These are phyloP conservation scores for Scaptomyza polygonia DNA, from an alignment of 2,888 invertebrate species.

Conservation along the genomic window DNA sequence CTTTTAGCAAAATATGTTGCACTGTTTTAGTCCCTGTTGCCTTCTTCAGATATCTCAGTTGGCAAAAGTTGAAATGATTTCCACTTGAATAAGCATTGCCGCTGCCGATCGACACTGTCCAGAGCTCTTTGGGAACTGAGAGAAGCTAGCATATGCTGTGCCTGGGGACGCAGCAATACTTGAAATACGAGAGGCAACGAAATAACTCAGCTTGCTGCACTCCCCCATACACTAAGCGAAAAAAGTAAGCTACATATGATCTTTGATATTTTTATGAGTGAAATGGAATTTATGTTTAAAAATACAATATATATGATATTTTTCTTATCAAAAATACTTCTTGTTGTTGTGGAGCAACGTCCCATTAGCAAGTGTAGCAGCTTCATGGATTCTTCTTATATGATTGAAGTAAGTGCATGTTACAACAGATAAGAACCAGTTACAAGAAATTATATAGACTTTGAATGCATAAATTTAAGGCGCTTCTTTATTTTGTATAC, in stretches of 20 bases:
- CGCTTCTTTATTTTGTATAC: no score
- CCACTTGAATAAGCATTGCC: slow-evolving; percentile 31
- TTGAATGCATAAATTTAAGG: not conserved
- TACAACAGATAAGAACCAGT: slow-evolving; percentile 49
- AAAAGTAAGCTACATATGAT: slow-evolving; percentile 6
- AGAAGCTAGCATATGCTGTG: slow-evolving; percentile 23
- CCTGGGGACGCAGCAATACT: slow-evolving; percentile 42
- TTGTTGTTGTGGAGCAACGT: slow-evolving; percentile 30
- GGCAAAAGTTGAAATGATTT: slow-evolving; percentile 13
- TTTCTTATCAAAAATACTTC: slow-evolving; percentile 25
- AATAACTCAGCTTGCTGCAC: slow-evolving; percentile 57
- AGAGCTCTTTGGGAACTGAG: slow-evolving; percentile 63
- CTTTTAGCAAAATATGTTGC: slow-evolving; percentile 17
- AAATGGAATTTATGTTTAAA: slow-evolving; percentile 11
- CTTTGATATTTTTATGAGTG: not conserved
- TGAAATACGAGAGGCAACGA: slow-evolving; percentile 54
- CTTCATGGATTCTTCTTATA: slow-evolving; percentile 11
- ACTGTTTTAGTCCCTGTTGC: slow-evolving; percentile 6
- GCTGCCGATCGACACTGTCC: slow-evolving; percentile 57
- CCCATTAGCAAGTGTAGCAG: slow-evolving; percentile 27
- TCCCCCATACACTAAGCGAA: slow-evolving; percentile 54
- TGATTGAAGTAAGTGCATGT: slow-evolving; percentile 64
- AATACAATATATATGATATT: not conserved
- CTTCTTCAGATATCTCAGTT: slow-evolving; percentile 13
- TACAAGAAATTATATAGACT: slow-evolving; percentile 5